Evolutionary conservation across 2,888 invertebrate genomes (phyloP).

Genomic region (Panopea generosa): DNA sequence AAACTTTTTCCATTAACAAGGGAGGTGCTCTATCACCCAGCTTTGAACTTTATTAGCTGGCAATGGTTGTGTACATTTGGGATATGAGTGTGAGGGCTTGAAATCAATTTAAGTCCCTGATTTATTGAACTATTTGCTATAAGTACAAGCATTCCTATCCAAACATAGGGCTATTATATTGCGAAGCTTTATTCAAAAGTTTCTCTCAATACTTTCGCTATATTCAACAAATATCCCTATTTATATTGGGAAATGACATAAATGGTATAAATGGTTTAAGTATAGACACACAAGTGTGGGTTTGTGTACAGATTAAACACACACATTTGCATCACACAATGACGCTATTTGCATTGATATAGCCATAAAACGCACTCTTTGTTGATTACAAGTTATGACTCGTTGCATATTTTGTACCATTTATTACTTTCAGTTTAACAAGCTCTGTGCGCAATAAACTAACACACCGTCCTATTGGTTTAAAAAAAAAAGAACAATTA

Average conservation of each 20-base stretch:
- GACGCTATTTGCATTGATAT: slow-evolving; percentile 4
- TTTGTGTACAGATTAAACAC: slow-evolving; percentile 38
- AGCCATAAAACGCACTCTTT: not conserved
- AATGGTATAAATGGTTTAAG: slow-evolving; percentile 48
- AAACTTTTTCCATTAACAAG: no score
- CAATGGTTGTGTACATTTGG: no score
- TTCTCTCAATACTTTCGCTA: slow-evolving; percentile 25
- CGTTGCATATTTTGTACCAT: not conserved
- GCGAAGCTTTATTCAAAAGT: slow-evolving; percentile 9
- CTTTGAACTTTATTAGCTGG: no score
- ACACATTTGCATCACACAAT: slow-evolving; percentile 5
- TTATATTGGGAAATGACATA: slow-evolving; percentile 31
- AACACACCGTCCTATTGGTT: no score
- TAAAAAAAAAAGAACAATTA: no score
- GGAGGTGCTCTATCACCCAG: no score
- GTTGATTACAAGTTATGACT: not conserved
- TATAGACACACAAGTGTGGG: slow-evolving; percentile 48
- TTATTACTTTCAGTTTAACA: no score
- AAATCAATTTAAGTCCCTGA: not conserved
- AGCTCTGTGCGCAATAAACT: no score
- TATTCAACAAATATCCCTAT: slow-evolving; percentile 43
- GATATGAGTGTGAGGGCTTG: not conserved
- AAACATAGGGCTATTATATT: slow-evolving; percentile 30
- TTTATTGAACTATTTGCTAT: slow-evolving; percentile 26
- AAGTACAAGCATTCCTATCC: slow-evolving; percentile 11